A percentile compares a stretch with the other conserved stretches of the same genome.
phyloP scores from a whole-genome alignment of 2,113 vertebrate genomes.

The Scomber colias region DNA sequence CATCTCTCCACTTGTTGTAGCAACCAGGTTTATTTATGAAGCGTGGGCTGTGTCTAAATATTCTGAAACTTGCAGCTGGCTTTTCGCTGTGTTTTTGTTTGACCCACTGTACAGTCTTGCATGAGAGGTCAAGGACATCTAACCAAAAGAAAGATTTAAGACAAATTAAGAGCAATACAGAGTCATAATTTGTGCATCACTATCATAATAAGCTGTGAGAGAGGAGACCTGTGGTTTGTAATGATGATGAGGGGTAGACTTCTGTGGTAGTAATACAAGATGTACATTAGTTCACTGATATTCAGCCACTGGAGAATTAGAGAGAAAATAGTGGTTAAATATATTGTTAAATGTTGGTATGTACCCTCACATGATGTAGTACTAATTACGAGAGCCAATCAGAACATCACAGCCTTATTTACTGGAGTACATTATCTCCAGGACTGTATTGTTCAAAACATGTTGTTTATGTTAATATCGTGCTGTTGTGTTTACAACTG shows the following conservation, averaged over 20 bases:
- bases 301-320: not conserved
- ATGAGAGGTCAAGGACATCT: constrained; percentile 33
- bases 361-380: not conserved
- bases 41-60: constrained; percentile 1
- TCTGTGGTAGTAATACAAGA: not conserved
- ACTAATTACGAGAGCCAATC: not conserved
- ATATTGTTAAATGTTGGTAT: not conserved
- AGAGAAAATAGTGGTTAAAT: not conserved
- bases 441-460: not conserved
- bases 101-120: constrained; percentile 11
- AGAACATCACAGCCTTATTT: not conserved
- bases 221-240: constrained; percentile 7
- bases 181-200: constrained; percentile 1
- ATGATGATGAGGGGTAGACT: not conserved
- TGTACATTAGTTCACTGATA: not conserved
- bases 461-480: not conserved
- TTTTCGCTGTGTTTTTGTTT: constrained; percentile 29
- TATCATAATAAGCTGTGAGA: not conserved
- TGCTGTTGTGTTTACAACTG: not conserved
- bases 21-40: not conserved
- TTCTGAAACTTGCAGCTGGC: constrained; percentile 10
- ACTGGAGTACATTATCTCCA: not conserved
- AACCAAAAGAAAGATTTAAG: constrained; percentile 10
- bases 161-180: constrained; percentile 6
- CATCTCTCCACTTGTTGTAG: not conserved